Conservation (phyloP, 2,113 vertebrate genomes). For the Anguilla japonica region DNA sequence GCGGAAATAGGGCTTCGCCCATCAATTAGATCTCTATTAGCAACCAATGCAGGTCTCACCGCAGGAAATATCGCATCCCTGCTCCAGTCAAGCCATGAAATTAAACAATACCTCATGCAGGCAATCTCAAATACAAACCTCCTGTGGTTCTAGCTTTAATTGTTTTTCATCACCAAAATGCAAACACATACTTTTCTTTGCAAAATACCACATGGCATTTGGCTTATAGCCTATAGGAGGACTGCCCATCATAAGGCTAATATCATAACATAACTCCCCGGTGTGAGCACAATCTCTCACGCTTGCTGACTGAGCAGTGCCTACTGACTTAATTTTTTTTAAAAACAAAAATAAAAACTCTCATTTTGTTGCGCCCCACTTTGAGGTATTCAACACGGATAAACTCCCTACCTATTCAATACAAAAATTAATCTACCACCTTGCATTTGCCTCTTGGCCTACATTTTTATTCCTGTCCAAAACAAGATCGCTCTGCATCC, state of each 20-base stretch:
- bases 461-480: neutral
- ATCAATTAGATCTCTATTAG: slow-evolving; percentile 99
- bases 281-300: slow-evolving; percentile 59
- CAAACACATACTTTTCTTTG: slow-evolving; percentile 59
- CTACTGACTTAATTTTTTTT: slow-evolving; percentile 50
- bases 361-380: slow-evolving; percentile 55
- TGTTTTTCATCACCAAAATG: slow-evolving; percentile 37
- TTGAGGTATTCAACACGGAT: slow-evolving; percentile 77
- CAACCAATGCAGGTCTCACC: slow-evolving; percentile 92
- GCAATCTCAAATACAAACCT: slow-evolving; percentile 67
- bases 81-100: slow-evolving; percentile 71
- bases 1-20: slow-evolving; percentile 95
- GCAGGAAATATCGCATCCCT: slow-evolving; percentile 88
- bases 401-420: slow-evolving; percentile 43
- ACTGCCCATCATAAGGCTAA: slow-evolving; percentile 4
- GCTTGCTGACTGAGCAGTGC: slow-evolving; percentile 56
- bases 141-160: slow-evolving; percentile 62
- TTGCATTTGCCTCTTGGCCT: neutral
- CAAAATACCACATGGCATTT: neutral
- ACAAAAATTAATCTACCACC: slow-evolving; percentile 50
- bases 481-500: neutral
- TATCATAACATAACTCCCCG: slow-evolving; percentile 40
- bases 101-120: slow-evolving; percentile 85
- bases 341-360: slow-evolving; percentile 70
- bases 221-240: neutral